phyloP scores from a whole-genome alignment of 2,113 vertebrate genomes.

The Nycticryphes semicollaris region DNA sequence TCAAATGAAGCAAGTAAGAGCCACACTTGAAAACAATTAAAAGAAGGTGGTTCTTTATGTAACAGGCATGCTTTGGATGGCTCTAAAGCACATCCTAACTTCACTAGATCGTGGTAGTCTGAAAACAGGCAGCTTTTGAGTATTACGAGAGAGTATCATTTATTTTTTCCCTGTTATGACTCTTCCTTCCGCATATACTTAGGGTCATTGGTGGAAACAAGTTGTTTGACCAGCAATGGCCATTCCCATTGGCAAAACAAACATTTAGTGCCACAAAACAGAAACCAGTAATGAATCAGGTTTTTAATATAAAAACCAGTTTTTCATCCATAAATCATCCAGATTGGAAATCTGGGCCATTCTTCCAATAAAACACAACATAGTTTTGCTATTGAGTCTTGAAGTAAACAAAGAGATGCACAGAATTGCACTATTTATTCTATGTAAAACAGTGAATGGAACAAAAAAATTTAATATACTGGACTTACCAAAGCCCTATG shows the following conservation, averaged over 20 bases:
- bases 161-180: not conserved
- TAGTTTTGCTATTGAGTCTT: not conserved
- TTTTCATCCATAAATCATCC: not conserved
- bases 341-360: not conserved
- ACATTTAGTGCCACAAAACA: not conserved
- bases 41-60: not conserved
- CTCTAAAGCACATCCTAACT: not conserved
- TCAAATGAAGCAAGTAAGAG: not conserved
- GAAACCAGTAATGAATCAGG: not conserved
- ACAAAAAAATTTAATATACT: not conserved
- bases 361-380: not conserved
- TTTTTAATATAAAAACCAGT: not conserved
- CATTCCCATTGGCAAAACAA: not conserved
- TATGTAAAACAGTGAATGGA: not conserved
- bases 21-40: not conserved
- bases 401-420: not conserved
- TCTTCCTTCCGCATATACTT: not conserved
- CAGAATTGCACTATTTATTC: not conserved
- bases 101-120: not conserved
- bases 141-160: not conserved
- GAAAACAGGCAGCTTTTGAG: not conserved
- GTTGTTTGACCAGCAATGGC: accelerated
- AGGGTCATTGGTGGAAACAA: not conserved
- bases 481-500: not conserved
- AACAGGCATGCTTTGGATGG: not conserved